phyloP scores from a whole-genome alignment of 1,140 invertebrate genomes.

The Saccostrea cuccullata region DNA sequence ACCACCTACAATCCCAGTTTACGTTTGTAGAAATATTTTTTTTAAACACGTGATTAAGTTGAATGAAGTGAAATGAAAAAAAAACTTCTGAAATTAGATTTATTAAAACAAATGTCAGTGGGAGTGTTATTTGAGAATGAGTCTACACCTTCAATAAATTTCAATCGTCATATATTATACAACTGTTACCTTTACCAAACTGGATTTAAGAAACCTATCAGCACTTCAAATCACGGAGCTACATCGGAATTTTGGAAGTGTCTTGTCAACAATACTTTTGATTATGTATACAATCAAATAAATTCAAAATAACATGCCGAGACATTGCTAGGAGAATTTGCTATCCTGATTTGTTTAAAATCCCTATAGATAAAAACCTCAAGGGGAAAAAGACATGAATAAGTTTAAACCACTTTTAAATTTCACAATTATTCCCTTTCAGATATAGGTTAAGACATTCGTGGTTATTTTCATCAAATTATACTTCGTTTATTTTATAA shows the following conservation, averaged over 20 bases:
- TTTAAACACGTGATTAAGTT: too few species aligned
- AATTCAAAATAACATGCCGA: conserved; percentile 23
- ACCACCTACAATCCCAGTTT: too few species aligned
- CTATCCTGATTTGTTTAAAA: conserved; percentile 27
- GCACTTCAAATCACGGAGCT: background rate
- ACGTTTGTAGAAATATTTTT: too few species aligned
- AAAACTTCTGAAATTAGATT: too few species aligned
- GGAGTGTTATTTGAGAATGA: too few species aligned
- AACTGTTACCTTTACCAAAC: background rate
- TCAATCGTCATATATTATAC: conserved; percentile 14
- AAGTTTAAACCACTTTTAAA: conserved; percentile 31
- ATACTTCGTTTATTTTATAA: too few species aligned
- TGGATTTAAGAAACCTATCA: background rate
- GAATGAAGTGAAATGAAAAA: too few species aligned
- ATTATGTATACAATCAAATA: conserved; percentile 30
- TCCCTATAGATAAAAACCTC: conserved; percentile 14
- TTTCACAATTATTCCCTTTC: background rate
- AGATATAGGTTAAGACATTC: background rate
- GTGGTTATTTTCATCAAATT: background rate
- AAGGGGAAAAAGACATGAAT: conserved; percentile 26
- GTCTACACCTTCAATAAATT: background rate
- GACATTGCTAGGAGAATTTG: background rate
- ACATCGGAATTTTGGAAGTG: background rate
- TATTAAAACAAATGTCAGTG: too few species aligned
- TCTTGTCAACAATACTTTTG: conserved; percentile 23